Evolutionary conservation across 30 jellyfish, hydroid and myxozoan genomes (phyloP).

Genomic region (Turritopsis rubra): DNA sequence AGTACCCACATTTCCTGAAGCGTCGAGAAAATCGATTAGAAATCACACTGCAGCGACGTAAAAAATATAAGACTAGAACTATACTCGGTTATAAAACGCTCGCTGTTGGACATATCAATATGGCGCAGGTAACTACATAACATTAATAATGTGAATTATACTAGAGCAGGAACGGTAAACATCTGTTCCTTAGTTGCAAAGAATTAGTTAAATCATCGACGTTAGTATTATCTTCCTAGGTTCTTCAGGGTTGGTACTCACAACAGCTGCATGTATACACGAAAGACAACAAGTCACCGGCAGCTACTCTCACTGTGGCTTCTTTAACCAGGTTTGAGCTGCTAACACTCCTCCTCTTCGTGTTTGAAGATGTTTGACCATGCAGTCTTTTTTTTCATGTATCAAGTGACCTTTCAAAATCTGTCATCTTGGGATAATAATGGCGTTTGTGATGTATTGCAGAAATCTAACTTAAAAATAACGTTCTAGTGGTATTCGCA

Average conservation of each 20-base stretch:
- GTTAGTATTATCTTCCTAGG: constrained; percentile 47
- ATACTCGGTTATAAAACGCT: constrained; percentile 94
- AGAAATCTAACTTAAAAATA: too few species aligned
- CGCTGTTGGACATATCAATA: constrained; percentile 84
- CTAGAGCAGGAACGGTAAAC: too few species aligned
- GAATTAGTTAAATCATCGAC: background rate
- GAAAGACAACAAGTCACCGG: constrained; percentile 78
- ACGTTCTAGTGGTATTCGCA: background rate
- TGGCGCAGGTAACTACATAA: constrained; percentile 76
- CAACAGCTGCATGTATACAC: constrained; percentile 49
- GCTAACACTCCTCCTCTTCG: background rate
- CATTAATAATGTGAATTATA: too few species aligned
- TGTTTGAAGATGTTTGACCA: background rate
- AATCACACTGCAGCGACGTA: constrained; percentile 83
- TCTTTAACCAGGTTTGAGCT: constrained; percentile 64
- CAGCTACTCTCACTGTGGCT: constrained; percentile 64
- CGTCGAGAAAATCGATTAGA: constrained; percentile 82
- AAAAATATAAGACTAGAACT: constrained; percentile 86
- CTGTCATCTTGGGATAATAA: too few species aligned
- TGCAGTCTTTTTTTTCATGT: too few species aligned
- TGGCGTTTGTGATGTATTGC: too few species aligned
- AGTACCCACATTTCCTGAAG: constrained; percentile 95
- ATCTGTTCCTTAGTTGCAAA: background rate
- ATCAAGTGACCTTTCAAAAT: too few species aligned
- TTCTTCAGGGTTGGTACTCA: constrained; percentile 82